Conservation (phyloP, 2,113 vertebrate genomes). For the Calidris pugnax region DNA sequence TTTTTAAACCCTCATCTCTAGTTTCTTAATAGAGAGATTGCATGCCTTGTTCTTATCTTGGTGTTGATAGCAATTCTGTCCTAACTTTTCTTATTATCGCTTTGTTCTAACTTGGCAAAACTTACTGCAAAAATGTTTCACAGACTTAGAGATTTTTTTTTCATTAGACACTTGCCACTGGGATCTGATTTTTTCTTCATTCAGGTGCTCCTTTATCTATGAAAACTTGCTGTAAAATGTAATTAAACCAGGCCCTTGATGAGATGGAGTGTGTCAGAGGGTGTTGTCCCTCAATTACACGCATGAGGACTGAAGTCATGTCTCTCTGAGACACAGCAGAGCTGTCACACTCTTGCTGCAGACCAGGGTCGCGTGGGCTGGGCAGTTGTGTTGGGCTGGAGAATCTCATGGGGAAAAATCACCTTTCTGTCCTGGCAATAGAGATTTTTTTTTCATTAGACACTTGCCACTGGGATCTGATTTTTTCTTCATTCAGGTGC, state of each 20-base stretch:
- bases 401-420: not conserved
- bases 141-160: not conserved
- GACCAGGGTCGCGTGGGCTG: fast-evolving
- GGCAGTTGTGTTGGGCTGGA: not conserved
- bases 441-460: not conserved
- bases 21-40: not conserved
- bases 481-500: not conserved
- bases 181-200: not conserved
- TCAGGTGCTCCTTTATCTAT: not conserved
- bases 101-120: not conserved
- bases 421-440: not conserved
- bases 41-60: not conserved
- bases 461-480: not conserved
- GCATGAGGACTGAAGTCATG: not conserved
- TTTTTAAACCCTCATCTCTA: not conserved
- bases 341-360: not conserved
- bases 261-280: not conserved
- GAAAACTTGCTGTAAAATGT: not conserved
- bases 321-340: not conserved
- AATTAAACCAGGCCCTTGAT: not conserved
- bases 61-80: not conserved
- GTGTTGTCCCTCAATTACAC: not conserved
- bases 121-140: not conserved
- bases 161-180: not conserved
- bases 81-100: not conserved